These are phyloP conservation scores for Dicrostonyx torquatus DNA, from an alignment of 2,797 vertebrate species.

Conservation along the genomic window DNA sequence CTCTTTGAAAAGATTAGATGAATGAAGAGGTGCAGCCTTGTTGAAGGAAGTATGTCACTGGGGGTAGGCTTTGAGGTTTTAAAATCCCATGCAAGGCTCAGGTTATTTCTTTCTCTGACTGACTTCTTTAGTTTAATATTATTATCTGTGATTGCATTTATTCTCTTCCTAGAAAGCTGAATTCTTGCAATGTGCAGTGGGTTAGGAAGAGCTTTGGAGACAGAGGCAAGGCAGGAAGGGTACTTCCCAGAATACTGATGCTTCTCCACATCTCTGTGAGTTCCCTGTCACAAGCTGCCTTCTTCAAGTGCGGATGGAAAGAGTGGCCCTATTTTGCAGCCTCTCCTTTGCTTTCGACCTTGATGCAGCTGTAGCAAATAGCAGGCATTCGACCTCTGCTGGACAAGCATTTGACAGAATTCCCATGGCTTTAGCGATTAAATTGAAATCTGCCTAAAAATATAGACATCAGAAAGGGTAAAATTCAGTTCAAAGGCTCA, in stretches of 20 bases:
- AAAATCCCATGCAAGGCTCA: neutral
- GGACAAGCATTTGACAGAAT: neutral
- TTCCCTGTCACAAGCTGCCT: neutral
- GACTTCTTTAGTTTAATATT: neutral
- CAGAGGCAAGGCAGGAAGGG: neutral
- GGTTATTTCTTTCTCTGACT: neutral
- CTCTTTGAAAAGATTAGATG: neutral
- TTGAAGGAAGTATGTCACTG: neutral
- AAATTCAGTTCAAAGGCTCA: neutral
- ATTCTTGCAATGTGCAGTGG: neutral
- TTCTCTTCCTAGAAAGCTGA: neutral
- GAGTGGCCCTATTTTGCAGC: neutral
- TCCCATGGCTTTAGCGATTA: neutral
- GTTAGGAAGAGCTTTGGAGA: neutral
- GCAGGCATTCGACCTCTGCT: neutral
- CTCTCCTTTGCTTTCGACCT: neutral
- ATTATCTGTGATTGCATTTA: neutral
- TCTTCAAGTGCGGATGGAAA: neutral
- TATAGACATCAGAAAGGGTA: neutral
- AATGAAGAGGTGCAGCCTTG: neutral
- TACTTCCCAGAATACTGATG: neutral
- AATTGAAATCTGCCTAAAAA: neutral
- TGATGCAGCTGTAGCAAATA: neutral
- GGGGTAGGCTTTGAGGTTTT: neutral
- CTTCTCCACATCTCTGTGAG: neutral